These are phyloP conservation scores for Nasonovia ribisnigri DNA, from an alignment of 2,888 invertebrate genomes.

Conservation along the genomic window DNA sequence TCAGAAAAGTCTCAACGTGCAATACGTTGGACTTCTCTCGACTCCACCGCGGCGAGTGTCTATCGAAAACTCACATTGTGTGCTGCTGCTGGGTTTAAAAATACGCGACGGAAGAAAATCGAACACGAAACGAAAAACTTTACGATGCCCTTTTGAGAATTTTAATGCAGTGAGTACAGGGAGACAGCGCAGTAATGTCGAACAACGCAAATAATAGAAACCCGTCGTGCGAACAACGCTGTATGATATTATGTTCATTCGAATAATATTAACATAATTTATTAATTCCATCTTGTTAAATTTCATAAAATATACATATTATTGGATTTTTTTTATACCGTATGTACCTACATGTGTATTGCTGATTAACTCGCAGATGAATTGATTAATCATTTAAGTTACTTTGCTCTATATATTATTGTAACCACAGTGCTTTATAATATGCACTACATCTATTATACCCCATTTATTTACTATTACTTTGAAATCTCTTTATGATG, in stretches of 20 bases:
- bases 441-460: slow-evolving; percentile 1
- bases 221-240: neutral
- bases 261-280: neutral
- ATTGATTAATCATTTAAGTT: slow-evolving; percentile 30
- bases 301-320: neutral
- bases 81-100: neutral
- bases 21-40: neutral
- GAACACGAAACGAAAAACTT: neutral
- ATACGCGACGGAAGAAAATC: neutral
- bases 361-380: neutral
- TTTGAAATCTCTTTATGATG: neutral
- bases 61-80: slow-evolving; percentile 8
- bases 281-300: neutral
- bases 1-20: neutral
- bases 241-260: neutral
- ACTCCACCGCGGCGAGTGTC: neutral
- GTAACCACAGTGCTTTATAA: neutral
- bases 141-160: neutral
- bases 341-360: neutral
- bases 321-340: neutral
- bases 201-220: neutral
- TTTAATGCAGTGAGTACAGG: neutral
- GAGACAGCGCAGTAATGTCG: neutral
- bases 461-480: neutral
- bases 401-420: neutral